Evolutionary conservation across 2,797 vertebrate species (phyloP).

Genomic region (Paratrypauchen microcephalus): DNA sequence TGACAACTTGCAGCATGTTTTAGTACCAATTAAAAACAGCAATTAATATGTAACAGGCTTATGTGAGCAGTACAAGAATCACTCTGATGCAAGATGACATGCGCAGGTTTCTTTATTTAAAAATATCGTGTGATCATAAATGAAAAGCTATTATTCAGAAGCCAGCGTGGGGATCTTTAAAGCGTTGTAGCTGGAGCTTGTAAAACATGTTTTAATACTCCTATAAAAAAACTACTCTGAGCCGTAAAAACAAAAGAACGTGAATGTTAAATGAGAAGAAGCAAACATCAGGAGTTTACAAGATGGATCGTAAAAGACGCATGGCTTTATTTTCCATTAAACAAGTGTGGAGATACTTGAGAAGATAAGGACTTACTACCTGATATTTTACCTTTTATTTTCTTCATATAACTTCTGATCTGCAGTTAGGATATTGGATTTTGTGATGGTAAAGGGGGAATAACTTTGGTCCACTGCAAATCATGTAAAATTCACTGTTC

Average conservation of each 20-base stretch:
- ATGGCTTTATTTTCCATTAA: constrained; percentile 8
- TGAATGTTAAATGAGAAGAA: constrained; percentile 30
- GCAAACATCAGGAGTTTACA: constrained; percentile 38
- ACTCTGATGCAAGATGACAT: not conserved
- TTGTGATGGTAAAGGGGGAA: not conserved
- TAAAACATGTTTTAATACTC: constrained; percentile 36
- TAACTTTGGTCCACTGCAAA: no score
- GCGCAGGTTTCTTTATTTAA: not conserved
- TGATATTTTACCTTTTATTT: not conserved
- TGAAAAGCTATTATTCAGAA: constrained; percentile 46
- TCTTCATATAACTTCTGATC: constrained; percentile 3
- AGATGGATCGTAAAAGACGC: constrained; percentile 9
- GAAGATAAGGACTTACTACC: not conserved
- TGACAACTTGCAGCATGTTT: not conserved
- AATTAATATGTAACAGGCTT: constrained; percentile 1
- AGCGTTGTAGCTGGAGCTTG: constrained; percentile 22
- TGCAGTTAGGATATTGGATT: not conserved
- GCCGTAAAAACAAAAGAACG: constrained; percentile 17
- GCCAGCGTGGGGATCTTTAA: constrained; percentile 28
- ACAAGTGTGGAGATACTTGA: constrained; percentile 15
- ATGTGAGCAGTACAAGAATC: not conserved
- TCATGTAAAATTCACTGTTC: no score
- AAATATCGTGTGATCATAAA: constrained; percentile 14
- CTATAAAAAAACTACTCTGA: constrained; percentile 24
- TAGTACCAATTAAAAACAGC: not conserved